These are phyloP conservation scores for Pygoscelis antarcticus DNA, from an alignment of 2,113 vertebrate species.

Conservation along the genomic window DNA sequence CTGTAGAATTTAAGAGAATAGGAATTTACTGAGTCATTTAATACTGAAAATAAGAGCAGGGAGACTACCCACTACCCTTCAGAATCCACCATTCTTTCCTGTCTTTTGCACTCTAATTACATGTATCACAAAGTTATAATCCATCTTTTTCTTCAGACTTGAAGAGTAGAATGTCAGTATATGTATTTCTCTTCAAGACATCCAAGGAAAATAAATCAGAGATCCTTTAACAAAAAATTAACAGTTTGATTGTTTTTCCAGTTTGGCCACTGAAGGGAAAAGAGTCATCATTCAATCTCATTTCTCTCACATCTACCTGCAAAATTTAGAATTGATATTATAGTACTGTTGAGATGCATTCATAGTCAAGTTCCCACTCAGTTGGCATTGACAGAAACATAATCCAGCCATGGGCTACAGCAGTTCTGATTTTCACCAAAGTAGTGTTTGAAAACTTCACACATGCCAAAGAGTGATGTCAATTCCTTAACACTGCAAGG, in stretches of 20 bases:
- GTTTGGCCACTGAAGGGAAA: neutral
- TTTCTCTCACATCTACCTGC: neutral
- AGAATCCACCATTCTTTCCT: neutral
- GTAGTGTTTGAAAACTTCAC: neutral
- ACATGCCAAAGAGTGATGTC: neutral
- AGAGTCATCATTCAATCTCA: neutral
- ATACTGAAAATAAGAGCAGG: neutral
- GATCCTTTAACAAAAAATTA: neutral
- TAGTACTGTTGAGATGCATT: neutral
- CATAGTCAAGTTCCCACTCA: neutral
- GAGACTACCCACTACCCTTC: neutral
- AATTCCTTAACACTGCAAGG: neutral
- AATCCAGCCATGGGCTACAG: neutral
- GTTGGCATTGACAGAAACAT: neutral
- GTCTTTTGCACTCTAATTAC: neutral
- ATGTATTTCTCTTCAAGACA: neutral
- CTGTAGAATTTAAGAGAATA: constrained; percentile 8
- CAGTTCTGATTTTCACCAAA: neutral
- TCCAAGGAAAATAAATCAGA: neutral
- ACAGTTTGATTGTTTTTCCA: neutral
- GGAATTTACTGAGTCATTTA: constrained; percentile 12
- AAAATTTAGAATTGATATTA: neutral
- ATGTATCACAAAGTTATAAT: neutral
- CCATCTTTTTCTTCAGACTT: neutral
- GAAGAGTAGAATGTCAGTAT: neutral